These are phyloP conservation scores for Fabriciana adippe DNA, from an alignment of 2,888 invertebrate species.

Conservation along the genomic window DNA sequence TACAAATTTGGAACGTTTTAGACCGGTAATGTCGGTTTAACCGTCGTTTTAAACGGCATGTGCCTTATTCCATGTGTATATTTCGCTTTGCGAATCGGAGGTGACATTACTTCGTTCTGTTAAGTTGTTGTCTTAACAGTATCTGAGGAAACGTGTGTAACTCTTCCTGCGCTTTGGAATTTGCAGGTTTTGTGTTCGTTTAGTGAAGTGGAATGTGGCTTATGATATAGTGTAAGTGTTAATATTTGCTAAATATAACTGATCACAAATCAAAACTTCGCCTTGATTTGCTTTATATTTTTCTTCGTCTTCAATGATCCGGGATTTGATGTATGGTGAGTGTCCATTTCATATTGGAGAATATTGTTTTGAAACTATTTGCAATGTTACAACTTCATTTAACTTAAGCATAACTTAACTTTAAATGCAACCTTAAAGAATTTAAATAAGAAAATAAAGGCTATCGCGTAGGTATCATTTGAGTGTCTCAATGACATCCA, in stretches of 20 bases:
- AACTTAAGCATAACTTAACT: neutral
- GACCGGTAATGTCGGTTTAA: conserved; percentile 74
- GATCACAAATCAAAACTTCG: conserved; percentile 57
- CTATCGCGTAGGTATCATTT: conserved; percentile 33
- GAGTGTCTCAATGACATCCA: conserved; percentile 38
- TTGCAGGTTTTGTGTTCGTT: conserved; percentile 68
- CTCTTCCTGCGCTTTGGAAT: conserved; percentile 67
- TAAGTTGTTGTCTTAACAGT: conserved; percentile 69
- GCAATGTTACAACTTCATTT: neutral
- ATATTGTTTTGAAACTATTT: neutral
- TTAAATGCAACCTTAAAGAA: conserved; percentile 11
- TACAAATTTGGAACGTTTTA: conserved; percentile 73
- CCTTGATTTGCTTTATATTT: conserved; percentile 60
- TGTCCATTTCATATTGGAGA: conserved; percentile 30
- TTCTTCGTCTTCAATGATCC: conserved; percentile 36
- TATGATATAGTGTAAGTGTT: conserved; percentile 74
- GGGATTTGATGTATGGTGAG: conserved; percentile 69
- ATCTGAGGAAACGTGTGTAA: conserved; percentile 74
- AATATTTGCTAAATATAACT: conserved; percentile 46
- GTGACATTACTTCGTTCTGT: conserved; percentile 71
- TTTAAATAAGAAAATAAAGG: conserved; percentile 32
- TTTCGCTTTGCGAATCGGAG: conserved; percentile 74
- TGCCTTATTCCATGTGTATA: conserved; percentile 63
- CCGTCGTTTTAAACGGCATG: conserved; percentile 68
- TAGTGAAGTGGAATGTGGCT: conserved; percentile 71